Evolutionary conservation across 1,140 invertebrate species (phyloP), one percentile per base, ranked within the genome.

Genomic region (Brachionus rotundiformis): DNA sequence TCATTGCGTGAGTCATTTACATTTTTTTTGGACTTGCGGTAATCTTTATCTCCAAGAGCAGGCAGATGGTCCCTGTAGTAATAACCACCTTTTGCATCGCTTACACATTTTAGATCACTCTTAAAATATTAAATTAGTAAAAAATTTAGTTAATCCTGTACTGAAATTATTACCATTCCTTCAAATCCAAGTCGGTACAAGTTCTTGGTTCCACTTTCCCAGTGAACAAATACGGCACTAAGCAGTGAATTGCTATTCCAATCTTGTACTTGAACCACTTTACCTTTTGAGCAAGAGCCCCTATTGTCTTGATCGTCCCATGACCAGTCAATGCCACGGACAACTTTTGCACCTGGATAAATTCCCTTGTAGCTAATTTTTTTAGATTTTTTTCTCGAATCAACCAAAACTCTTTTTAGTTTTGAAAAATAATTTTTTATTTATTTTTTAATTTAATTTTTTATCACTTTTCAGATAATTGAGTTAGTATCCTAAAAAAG

Each of bases 201-300:
- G 91, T 98, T 98, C 88, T 98, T 98, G 7, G 94, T 93, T 61
- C 95, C 94, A 91, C 95, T 96, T 87, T 98, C 96, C 96, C 96
- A 98, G 77, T 97, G 92, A 31, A 98, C 93, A 89, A 97, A 98
- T 16, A 95, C 95, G 71, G 95, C 96, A 83, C 94, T 96, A 68
- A 95, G 90, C 31, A 95, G 95, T 87, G 94, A 96, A 1, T 94
- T 93, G 44, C 94, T 94, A 83, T 95, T 96, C 96, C 96, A 98
- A 86, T 98, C 95, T 90, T 98, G 95, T 77, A 98, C 92, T 88
- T 98, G 95, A 86, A 95, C 96, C 0, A 98, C 94, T 91, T 98
- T 98, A 11, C 95, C 95, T 82, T 95, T 89, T 36, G 94, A 90
- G 0, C 94, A 94, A 88, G 95, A 95, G 4, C 25, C 36, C 6